Evolutionary conservation across 2,888 invertebrate species (phyloP).

Genomic region (Agrotis segetum): DNA sequence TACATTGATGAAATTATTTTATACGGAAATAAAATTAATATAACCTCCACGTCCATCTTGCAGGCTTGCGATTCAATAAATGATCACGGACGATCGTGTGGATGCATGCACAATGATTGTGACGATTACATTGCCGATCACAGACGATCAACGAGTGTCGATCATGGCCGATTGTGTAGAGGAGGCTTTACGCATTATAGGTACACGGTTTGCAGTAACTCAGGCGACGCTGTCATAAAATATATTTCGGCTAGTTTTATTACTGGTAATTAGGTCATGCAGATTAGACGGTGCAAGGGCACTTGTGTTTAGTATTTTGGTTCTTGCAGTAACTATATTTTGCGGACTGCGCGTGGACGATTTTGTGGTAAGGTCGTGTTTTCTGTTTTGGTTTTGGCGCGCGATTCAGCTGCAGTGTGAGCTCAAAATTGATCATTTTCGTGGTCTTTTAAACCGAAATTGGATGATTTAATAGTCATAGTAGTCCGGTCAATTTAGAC

Average conservation of each 20-base stretch:
- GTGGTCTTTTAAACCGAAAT: neutral
- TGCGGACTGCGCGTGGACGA: conserved; percentile 5
- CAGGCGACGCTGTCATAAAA: conserved; percentile 73
- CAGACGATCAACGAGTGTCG: no score
- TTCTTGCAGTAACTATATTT: conserved; percentile 36
- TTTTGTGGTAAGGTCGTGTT: conserved; percentile 28
- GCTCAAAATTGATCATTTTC: neutral
- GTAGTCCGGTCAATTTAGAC: no score
- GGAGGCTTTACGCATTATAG: conserved; percentile 55
- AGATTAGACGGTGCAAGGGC: conserved; percentile 53
- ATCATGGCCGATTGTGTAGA: no score
- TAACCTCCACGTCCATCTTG: no score
- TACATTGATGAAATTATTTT: no score
- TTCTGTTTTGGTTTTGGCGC: conserved; percentile 9
- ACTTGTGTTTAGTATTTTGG: conserved; percentile 44
- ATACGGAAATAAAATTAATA: no score
- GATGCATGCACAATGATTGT: no score
- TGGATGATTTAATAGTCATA: neutral
- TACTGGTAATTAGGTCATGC: conserved; percentile 67
- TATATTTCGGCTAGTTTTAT: conserved; percentile 72
- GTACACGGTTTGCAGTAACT: conserved; percentile 50
- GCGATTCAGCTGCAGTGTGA: neutral
- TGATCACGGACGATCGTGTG: no score
- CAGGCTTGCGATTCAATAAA: no score
- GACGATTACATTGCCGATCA: no score